These are phyloP conservation scores for Dolichotis patagonum DNA, from an alignment of 2,113 vertebrate species.

Conservation along the genomic window DNA sequence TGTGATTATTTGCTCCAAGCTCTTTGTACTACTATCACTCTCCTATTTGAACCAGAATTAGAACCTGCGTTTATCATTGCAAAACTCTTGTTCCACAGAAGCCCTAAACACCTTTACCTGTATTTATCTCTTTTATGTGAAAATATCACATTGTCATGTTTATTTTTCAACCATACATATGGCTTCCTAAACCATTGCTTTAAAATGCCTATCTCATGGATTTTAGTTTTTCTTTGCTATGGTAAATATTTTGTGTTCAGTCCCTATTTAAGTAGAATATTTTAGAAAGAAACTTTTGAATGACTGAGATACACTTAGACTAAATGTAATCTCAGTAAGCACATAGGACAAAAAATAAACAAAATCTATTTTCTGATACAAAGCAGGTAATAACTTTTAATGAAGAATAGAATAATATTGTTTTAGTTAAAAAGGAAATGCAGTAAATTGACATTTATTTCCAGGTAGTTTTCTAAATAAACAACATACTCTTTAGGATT, in stretches of 20 bases:
- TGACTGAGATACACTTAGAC: not conserved
- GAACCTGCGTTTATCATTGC: not conserved
- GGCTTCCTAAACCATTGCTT: not conserved
- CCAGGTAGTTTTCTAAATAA: not conserved
- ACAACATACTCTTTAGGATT: not conserved
- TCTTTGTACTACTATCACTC: not conserved
- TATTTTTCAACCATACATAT: not conserved
- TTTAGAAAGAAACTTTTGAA: not conserved
- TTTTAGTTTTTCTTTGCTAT: not conserved
- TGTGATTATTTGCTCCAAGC: not conserved
- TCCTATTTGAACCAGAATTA: not conserved
- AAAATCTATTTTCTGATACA: conserved; percentile 11
- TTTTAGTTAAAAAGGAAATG: not conserved
- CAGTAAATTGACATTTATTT: not conserved
- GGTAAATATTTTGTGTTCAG: not conserved
- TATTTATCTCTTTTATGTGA: not conserved
- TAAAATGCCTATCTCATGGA: not conserved
- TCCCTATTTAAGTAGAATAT: not conserved
- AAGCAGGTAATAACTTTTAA: not conserved
- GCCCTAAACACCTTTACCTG: not conserved
- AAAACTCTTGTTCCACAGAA: not conserved
- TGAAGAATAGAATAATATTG: not conserved
- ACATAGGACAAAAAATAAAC: not conserved
- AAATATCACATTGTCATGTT: not conserved
- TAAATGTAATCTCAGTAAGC: not conserved